Base-by-base conservation (phyloP, 2,888 invertebrate species). In the Idaea biselata region DNA sequence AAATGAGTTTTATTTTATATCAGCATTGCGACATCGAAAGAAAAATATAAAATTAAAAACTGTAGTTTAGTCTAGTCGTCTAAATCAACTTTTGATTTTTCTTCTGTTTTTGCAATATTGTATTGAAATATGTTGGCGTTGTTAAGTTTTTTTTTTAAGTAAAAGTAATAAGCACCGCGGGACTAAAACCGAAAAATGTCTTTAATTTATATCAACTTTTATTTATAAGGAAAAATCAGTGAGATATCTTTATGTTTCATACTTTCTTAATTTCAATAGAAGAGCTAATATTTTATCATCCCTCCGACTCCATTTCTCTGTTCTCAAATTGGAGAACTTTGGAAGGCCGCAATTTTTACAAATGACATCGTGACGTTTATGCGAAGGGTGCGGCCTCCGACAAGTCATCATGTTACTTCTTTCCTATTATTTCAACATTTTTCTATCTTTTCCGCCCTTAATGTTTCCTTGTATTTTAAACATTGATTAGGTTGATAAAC, bases 301-400 rank as follows among this genome's bases (percentile, higher is more conserved):
- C 89, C 88, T 65, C 77, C 59, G 56, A 69, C 44, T 44, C 44
- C 44, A 44, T 67, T 68, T 72, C 64, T 58, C 63, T 87, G 84
- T 89, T 80, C 75, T 68, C 76, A 89, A 90, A 88, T 88, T 88
- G 87, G 81, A 85, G 86, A 90, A 90, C 84, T 91, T 72, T 89
- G 79, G 82, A 81, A 88, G 84, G 89, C 89, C 90, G 86, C 91
- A 91, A 91, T 91, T 92, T 91, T 92, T 91, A 91, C 91, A 92
- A 92, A 92, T 92, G 91, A 91, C 91, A 89, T 89, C 85, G 89
- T 87, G 91, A 90, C 91, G 89, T 89, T 90, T 91, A 90, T 88
- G 86, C 88, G 83, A 83, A 86, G 90, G 90, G 90, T 82, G 89
- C 88, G 88, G 77, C 80, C 82, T 84, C 79, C 87, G 86, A 89